Base-by-base conservation (phyloP, 2,888 invertebrate species). In the Galerucella calmariensis region DNA sequence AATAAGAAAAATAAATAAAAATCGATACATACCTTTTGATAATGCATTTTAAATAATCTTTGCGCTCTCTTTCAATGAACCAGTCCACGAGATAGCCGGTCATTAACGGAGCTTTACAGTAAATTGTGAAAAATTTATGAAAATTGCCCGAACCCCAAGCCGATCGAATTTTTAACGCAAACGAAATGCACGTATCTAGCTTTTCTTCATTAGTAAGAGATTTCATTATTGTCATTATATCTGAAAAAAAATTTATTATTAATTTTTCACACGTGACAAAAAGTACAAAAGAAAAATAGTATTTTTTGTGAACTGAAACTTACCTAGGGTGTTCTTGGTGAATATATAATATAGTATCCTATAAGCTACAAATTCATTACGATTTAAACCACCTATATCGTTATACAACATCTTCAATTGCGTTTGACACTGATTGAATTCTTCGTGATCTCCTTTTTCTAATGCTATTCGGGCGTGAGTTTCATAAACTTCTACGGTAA, bases 401-500 rank as follows among this genome's bases (percentile, higher is more conserved):
- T 92, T 88, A 87, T 99, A 99, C 48, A 99, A 90, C 91, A 96
- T 95, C 90, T 96, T 96, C 70, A 99, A 90, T 89, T 99, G 99
- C 14, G 98, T 97, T 89, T 99, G 99, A 86, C 99, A 99, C 88
- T 99, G 99, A 90, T 99, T 99, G 86, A 99, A 99, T 87, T 99
- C 99, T 86, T 98, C 98, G 87, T 98, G 97, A 86, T 99, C 99
- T 69, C 97, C 97, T 89, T 96, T 98, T 88, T 99, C 99, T 87
- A 99, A 90, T 67, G 99, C 98, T 84, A 99, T 97, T 72, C 98
- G 91, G 5, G 98, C 99, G 89, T 99, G 99, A 4, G 97, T 98
- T 90, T 99, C 99, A 89, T 99, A 99, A 12, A 99, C 99, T 85
- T 95, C 92, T n/a, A 99, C 94, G 71, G 99, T 98, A 86, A 99